Evolutionary conservation across 1,140 invertebrate genomes (phyloP), one percentile per base, ranked within the genome.

Genomic region (Papilio dardanus): DNA sequence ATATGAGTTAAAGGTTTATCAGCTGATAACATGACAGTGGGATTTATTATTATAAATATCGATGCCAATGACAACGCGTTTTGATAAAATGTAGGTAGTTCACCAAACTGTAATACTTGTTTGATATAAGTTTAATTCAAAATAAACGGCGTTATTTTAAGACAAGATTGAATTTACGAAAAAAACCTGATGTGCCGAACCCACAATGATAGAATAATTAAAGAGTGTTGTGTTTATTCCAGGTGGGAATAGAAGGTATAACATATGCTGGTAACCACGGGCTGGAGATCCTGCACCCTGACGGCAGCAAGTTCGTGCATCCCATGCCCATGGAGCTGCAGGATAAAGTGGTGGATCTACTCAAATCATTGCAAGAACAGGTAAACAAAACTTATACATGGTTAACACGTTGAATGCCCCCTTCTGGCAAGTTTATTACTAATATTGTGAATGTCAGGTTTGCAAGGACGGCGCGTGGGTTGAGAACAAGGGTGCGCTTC

Each of bases 211-310:
- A 37, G 35, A 37, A 46, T n/a, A 54, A 54, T 21, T 28, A 28
- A 58, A 24, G 3, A 58, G 24, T 14, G 1, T 28, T 28, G 12
- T 28, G 10, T 2, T 37, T 68, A 78, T 76, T 74, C 1, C 79
- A 95, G 95, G 95, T 98, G 33, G 97, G 97, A 2, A 98, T 98
- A 77, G 96, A 97, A 77, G 96, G 97, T 69, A 97, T 98, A 21
- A 98, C 97, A 0, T 98, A 98, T 86, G 97, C 97, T 1, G 98
- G 98, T 19, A 98, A 97, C 92, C 97, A 98, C 87, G 98, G 97
- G 10, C 88, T 98, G 67, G 97, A 98, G 91, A 98, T 98, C 84
- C 86, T 97, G 40, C 97, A 98, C 92, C 97, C 97, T 0, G 97
- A 98, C 86, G 97, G 97, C 33, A 98, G 97, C 76, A 97, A 97